A percentile compares a stretch with the other conserved stretches of the same genome.
phyloP scores from a whole-genome alignment of 2,888 invertebrate genomes.

The Callosobruchus maculatus region DNA sequence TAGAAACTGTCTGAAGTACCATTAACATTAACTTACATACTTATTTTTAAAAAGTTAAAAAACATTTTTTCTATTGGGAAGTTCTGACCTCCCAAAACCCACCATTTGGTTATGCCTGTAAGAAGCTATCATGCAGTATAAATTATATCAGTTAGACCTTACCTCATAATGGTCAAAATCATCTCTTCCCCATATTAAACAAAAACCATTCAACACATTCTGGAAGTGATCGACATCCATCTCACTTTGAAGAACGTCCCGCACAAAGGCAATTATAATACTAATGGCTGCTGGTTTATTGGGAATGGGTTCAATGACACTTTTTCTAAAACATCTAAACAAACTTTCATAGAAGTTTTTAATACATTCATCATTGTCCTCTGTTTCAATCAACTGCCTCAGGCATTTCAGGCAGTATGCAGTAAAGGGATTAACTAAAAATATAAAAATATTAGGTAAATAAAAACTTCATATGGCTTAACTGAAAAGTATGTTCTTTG shows the following conservation, averaged over 20 bases:
- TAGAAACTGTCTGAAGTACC: too few species aligned
- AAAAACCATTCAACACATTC: conserved; percentile 25
- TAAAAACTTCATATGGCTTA: too few species aligned
- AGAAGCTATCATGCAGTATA: too few species aligned
- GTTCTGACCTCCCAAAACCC: too few species aligned
- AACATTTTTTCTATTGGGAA: too few species aligned
- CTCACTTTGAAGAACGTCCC: conserved; percentile 14
- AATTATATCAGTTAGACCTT: too few species aligned
- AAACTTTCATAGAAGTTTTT: conserved; percentile 13
- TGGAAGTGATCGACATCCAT: conserved; percentile 24
- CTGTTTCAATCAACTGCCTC: conserved; percentile 11
- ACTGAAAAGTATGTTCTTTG: too few species aligned
- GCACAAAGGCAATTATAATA: conserved; percentile 13
- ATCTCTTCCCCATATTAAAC: conserved; percentile 18
- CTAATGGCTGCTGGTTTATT: conserved; percentile 10
- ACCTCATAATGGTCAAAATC: conserved; percentile 24
- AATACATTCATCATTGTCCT: conserved; percentile 11
- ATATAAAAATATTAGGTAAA: not conserved
- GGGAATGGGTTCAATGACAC: conserved; percentile 7
- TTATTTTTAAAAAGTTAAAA: too few species aligned
- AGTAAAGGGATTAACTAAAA: conserved; percentile 12
- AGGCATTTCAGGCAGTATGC: conserved; percentile 13
- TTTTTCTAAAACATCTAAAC: conserved; percentile 14
- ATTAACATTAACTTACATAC: too few species aligned
- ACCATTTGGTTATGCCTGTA: too few species aligned